Percentiles rank a stretch among this genome's conserved stretches.
Evolutionary conservation across 2,888 invertebrate genomes (phyloP).

Genomic region (Tinea trinotella): DNA sequence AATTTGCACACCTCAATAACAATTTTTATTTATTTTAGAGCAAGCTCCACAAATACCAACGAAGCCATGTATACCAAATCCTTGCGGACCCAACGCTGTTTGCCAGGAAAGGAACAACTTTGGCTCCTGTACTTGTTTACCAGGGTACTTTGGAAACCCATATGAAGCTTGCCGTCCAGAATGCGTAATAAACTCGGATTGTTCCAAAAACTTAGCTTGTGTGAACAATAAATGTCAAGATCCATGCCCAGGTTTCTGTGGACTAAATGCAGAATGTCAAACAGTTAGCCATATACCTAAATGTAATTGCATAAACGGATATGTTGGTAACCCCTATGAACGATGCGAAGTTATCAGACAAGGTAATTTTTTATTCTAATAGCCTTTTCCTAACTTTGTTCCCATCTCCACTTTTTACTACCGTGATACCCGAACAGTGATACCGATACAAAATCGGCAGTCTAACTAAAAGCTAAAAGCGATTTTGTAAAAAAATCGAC

Average conservation of each 20-base stretch:
- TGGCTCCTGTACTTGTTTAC: constrained; percentile 79
- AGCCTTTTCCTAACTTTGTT: background rate
- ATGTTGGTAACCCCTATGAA: constrained; percentile 80
- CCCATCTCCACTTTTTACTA: too few relatives aligned
- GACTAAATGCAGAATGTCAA: constrained; percentile 80
- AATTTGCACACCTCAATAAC: too few relatives aligned
- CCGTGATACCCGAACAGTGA: too few relatives aligned
- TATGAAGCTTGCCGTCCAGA: constrained; percentile 80
- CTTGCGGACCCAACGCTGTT: constrained; percentile 77
- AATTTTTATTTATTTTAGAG: constrained; percentile 27
- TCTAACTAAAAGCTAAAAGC: too few relatives aligned
- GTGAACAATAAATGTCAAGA: constrained; percentile 78
- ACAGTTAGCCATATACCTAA: constrained; percentile 83
- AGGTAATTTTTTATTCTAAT: constrained; percentile 34
- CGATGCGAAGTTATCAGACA: constrained; percentile 42
- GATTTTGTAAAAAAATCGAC: too few relatives aligned
- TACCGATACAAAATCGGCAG: too few relatives aligned
- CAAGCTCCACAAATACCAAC: constrained; percentile 31
- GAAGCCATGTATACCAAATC: constrained; percentile 73
- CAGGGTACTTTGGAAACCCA: constrained; percentile 79
- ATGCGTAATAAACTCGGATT: constrained; percentile 79
- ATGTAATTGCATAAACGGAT: constrained; percentile 78
- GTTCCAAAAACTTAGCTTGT: constrained; percentile 76
- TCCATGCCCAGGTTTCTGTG: constrained; percentile 85
- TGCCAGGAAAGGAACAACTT: constrained; percentile 77